Conservation (phyloP, 2,113 vertebrate species). For the Odocoileus hemionus region DNA sequence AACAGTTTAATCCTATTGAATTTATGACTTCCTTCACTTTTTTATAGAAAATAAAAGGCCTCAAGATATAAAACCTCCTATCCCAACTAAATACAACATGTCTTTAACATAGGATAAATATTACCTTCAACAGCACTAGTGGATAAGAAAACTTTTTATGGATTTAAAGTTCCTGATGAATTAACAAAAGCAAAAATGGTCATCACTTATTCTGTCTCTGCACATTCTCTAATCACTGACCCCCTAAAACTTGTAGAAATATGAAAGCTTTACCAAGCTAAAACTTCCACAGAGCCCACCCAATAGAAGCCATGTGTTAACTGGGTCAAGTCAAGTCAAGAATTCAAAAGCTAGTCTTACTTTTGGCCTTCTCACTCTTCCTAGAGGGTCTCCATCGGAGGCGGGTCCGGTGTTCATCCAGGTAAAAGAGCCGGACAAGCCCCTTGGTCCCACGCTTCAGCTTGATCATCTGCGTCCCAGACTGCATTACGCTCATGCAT, state of each 20-base stretch:
- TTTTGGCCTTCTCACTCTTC: constrained; percentile 98
- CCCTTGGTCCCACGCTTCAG: constrained; percentile 96
- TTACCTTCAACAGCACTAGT: not conserved
- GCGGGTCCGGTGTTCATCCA: constrained; percentile 96
- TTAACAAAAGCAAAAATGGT: not conserved
- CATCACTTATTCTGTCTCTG: not conserved
- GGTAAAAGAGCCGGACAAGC: constrained; percentile 96
- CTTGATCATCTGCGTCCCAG: constrained; percentile 99
- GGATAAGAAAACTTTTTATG: not conserved
- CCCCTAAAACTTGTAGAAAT: not conserved
- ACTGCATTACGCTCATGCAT: constrained; percentile 99
- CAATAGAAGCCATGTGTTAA: not conserved
- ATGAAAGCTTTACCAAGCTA: not conserved
- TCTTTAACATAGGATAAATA: not conserved
- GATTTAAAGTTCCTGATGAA: not conserved
- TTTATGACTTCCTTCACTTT: not conserved
- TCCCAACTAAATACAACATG: not conserved
- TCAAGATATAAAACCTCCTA: not conserved
- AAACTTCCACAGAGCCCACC: not conserved
- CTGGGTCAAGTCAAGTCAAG: not conserved
- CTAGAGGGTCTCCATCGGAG: constrained; percentile 97
- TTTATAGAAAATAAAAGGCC: not conserved
- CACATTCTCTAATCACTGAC: not conserved
- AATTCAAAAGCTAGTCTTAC: constrained; percentile 80
- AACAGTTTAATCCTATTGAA: not conserved